phyloP scores from a whole-genome alignment of 2,797 vertebrate genomes.

The Gallinago nigripennis region DNA sequence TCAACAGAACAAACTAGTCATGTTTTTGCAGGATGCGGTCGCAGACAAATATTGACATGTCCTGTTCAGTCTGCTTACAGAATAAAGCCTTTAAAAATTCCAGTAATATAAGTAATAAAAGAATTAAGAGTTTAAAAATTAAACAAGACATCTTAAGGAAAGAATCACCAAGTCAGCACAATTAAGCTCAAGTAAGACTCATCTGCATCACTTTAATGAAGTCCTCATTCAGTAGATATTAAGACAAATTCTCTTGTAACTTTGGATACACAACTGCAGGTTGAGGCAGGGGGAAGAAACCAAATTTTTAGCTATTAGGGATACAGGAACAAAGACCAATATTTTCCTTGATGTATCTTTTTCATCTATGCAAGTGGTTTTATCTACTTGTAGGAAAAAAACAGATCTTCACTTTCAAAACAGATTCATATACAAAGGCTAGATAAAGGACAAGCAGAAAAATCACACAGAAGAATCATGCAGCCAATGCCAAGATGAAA shows the following conservation, averaged over 20 bases:
- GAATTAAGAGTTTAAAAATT: not conserved
- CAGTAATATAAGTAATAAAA: constrained; percentile 22
- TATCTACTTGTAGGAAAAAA: not conserved
- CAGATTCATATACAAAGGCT: not conserved
- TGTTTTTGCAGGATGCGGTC: constrained; percentile 44
- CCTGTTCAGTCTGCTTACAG: constrained; percentile 39
- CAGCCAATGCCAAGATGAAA: not conserved
- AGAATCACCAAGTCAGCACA: not conserved
- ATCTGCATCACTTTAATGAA: not conserved
- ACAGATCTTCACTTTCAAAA: not conserved
- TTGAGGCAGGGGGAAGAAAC: not conserved
- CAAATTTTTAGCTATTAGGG: not conserved
- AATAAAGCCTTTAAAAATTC: constrained; percentile 25
- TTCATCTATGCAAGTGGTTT: not conserved
- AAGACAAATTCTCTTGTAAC: not conserved
- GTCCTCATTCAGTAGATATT: not conserved
- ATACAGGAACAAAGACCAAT: not conserved
- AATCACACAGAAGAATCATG: not conserved
- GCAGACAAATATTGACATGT: constrained; percentile 59
- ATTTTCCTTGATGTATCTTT: not conserved
- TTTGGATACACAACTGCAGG: not conserved
- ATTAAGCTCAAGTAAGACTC: not conserved
- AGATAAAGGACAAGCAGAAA: not conserved
- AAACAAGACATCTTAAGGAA: not conserved
- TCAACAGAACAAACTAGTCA: constrained; percentile 1